Base-by-base conservation (phyloP, 2,888 invertebrate species). In the Parapristionchus giblindavisi region DNA sequence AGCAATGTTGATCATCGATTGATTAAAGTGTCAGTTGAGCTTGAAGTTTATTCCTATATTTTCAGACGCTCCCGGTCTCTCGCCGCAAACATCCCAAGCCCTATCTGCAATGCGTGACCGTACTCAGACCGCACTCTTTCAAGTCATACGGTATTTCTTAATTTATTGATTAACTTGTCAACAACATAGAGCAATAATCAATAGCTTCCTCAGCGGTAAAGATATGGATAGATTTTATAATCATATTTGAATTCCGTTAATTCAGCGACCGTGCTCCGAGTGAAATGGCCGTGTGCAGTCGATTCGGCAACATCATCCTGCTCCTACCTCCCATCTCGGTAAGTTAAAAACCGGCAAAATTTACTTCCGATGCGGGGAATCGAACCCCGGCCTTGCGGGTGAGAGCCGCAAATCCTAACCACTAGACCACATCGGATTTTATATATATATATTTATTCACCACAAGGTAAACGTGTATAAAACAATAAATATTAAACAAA, bases 271-370 rank as follows among this genome's bases (percentile, higher is more conserved):
- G 27, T 17, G 63, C 29, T 1, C 52, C 68, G 34, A 79, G 80
- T 34, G 77, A 84, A 71, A 77, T 77, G n/a, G 74, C 79, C 8
- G 83, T 85, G 14, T 83, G 83, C 54, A 83, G 83, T 36, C 79
- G 87, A 14, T 87, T 87, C 73, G 87, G 85, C 43, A 84, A 84
- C 65, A 77, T 86, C 2, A 79, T 87, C 24, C 79, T 87, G 38
- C 75, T 87, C 38, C 80, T 87, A 66, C 85, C 87, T 34, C 81
- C 85, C 27, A 76, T 86, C 8, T 86, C 86, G 34, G 81, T 81
- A 71, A 66, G 52, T 76, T 54, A 17, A 51, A 27, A 8, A 8
- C 43, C 43, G 8, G 8, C 43, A 43, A 43, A 14, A 17, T 43
- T 43, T 43, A 14, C 43, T 43, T 43, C 17, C 43, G 11, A 32